Conservation (phyloP, 2,888 invertebrate genomes). For the Volucella bombylans region DNA sequence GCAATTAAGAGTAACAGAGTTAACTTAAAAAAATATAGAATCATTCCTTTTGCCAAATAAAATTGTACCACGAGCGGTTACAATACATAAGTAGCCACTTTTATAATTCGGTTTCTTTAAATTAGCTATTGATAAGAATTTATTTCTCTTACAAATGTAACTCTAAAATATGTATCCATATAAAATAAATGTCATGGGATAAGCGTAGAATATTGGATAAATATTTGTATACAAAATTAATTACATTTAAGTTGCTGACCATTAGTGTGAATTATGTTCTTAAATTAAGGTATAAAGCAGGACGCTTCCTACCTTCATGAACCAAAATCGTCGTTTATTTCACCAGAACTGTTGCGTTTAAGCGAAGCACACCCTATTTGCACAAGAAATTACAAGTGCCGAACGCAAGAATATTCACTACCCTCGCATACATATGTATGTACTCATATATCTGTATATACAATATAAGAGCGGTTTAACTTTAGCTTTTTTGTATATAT, state of each 20-base stretch:
- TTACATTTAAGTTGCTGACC: constrained; percentile 48
- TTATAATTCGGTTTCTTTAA: too few species aligned
- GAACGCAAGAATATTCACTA: constrained; percentile 54
- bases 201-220: constrained; percentile 39
- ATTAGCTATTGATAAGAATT: not conserved
- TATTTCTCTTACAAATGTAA: constrained; percentile 13
- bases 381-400: constrained; percentile 27
- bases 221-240: constrained; percentile 65
- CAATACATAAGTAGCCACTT: too few species aligned
- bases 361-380: constrained; percentile 50
- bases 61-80: too few species aligned
- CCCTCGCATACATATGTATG: not conserved
- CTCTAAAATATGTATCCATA: not conserved
- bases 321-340: constrained; percentile 58
- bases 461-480: constrained; percentile 64
- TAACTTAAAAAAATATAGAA: too few species aligned
- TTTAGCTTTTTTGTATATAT: constrained; percentile 48
- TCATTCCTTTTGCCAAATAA: too few species aligned
- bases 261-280: constrained; percentile 57
- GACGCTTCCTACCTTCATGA: constrained; percentile 50
- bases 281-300: constrained; percentile 59
- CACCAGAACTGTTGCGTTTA: constrained; percentile 23
- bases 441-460: too few species aligned
- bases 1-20: constrained; percentile 6
- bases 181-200: constrained; percentile 42